A percentile compares a stretch with the other conserved stretches of the same genome.
Conservation (phyloP, 2,888 invertebrate genomes). For the Plemyria rubiginata region DNA sequence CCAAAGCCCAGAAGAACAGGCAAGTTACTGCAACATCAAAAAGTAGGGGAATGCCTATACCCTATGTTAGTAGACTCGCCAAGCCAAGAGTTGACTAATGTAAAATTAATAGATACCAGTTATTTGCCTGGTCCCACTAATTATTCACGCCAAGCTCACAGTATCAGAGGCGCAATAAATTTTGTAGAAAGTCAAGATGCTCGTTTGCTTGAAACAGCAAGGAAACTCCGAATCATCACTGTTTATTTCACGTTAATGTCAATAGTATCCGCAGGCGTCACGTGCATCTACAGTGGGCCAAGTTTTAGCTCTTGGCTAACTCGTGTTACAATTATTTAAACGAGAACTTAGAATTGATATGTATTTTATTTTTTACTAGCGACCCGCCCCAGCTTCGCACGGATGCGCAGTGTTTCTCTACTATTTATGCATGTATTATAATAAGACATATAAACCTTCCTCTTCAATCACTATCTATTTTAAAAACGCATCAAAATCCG, state of each 20-base stretch:
- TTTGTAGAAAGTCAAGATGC: conserved; percentile 32
- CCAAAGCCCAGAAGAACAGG: too few relatives aligned
- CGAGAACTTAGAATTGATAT: too few relatives aligned
- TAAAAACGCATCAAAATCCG: too few relatives aligned
- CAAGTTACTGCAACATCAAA: too few relatives aligned
- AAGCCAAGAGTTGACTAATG: not conserved
- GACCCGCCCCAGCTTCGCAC: too few relatives aligned
- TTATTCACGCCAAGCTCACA: conserved; percentile 26
- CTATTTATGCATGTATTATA: too few relatives aligned
- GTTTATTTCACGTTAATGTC: conserved; percentile 75
- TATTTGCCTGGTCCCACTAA: conserved; percentile 15
- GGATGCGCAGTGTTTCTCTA: too few relatives aligned
- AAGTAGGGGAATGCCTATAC: too few relatives aligned
- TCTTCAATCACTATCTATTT: too few relatives aligned
- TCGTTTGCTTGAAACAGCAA: conserved; percentile 30
- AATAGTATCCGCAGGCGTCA: conserved; percentile 67
- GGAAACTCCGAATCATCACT: conserved; percentile 66
- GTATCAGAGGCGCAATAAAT: conserved; percentile 37
- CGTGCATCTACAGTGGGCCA: conserved; percentile 46
- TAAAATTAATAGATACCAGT: not conserved
- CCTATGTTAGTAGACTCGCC: too few relatives aligned
- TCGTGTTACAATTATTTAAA: not conserved
- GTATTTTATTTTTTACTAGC: too few relatives aligned
- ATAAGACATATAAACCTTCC: too few relatives aligned
- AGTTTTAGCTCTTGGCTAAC: conserved; percentile 2